Evolutionary conservation across 2,797 vertebrate species (phyloP), one percentile per base, ranked within the genome.

Genomic region (Ctenopoma kingsleyae): DNA sequence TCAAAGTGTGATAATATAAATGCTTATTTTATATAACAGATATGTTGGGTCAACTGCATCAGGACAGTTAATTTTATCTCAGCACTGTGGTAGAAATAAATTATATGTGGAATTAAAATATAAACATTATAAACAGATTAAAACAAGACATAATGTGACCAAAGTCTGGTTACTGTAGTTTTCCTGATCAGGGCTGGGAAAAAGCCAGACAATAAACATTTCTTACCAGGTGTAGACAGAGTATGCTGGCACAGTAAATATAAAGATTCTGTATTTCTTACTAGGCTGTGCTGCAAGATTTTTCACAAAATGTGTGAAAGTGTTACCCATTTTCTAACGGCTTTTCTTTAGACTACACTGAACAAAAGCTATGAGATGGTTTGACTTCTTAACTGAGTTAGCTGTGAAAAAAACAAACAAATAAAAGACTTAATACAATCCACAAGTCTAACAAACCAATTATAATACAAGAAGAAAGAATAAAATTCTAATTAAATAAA

Each of bases 161-260:
- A 1, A 55, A 46, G 44, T 36, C 35, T 36, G 11, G 10, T 36
- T 36, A 11, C 10, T 73, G 64, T 64, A 40, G 40, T 63, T 76
- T 38, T 77, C 47, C 27, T 23, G 59, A 60, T 54, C 38, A 67
- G 46, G 25, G 71, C 50, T 54, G 62, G 40, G 62, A 36, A 58
- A 46, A 53, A 78, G 64, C 38, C 44, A 50, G 40, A 46, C 20
- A 9, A 19, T 49, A 50, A 70, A 80, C 68, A 69, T 40, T 81
- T 22, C 43, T 55, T 32, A 8, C 16, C 40, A 13, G 15, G 25
- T 32, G 38, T 53, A 41, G 6, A 41, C 11, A 35, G 17, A 50
- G 22, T 49, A 58, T n/a, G 44, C 48, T 32, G 50, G 49, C 19
- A 49, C 19, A 57, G 36, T 54, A 20, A 56, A 74, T 56, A 41